Base-by-base conservation (phyloP, 1,140 invertebrate genomes). In the Lucilia sericata region DNA sequence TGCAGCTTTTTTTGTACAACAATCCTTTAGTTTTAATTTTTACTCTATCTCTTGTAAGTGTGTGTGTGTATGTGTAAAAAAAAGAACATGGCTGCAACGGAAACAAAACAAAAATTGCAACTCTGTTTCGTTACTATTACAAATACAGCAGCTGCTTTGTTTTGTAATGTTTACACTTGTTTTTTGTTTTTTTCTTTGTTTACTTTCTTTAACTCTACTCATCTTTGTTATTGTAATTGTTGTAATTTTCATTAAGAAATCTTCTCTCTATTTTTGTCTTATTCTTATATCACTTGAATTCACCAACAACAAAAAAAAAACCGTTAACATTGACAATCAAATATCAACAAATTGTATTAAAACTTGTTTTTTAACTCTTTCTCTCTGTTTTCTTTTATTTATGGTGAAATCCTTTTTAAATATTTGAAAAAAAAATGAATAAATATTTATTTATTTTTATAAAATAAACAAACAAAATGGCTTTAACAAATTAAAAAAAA, bases 391-490 rank as follows among this genome's bases (percentile, higher is more conserved):
- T 55, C 51, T 55, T 55, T 55, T 55, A 55, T 55, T 55, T 55
- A 12, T 12, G 12, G 17, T n/a, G 51, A 55, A 55, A 55, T 55
- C 51, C 9, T 25, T 84, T 51, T 47, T 60, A n/a, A 75, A 51
- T 19, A 2, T 1, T 30, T 30, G 1, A 74, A 47, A 25, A 42
- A 34, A 12, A n/a, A n/a, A n/a, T n/a, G n/a, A n/a, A n/a, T 34
- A 30, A 36, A 75, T 10, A 12, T 30, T 75, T 13, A 36, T 21
- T 76, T 74, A 10, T 42, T 8, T 42, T 42, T 8, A 42, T 74
- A 83, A 51, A 74, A 30, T 12, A 76, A 83, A 75, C 30, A 17
- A 83, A 83, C 14, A 51, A 21, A 70, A 21, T 70, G 65, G 65
- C 65, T 70, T 60, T 25, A 55, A 25, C 75, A 19, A 78, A 49